A percentile compares a stretch with the other conserved stretches of the same genome.
Conservation (phyloP, 1,140 invertebrate species). For the Ectropis grisescens region DNA sequence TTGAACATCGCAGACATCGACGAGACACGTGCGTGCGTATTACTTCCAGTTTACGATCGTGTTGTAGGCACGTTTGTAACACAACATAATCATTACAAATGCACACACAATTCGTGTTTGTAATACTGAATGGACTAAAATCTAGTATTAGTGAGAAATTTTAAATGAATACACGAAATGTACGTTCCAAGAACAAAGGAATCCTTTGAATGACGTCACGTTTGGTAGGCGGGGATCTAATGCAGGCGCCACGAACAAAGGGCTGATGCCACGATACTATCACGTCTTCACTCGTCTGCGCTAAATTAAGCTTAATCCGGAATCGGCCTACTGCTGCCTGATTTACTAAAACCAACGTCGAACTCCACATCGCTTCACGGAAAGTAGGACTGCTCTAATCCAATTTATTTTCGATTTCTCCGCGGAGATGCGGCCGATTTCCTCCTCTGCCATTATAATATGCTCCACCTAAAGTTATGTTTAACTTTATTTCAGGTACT, state of each 20-base stretch:
- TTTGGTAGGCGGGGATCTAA: constrained; percentile 1
- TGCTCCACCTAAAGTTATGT: not conserved
- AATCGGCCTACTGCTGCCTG: not conserved
- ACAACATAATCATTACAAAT: constrained; percentile 7
- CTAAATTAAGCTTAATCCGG: constrained; percentile 16
- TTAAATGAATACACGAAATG: no score
- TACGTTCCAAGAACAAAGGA: no score
- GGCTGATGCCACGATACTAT: constrained; percentile 11
- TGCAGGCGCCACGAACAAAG: constrained; percentile 12
- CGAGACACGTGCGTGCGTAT: constrained; percentile 10
- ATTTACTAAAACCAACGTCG: no score
- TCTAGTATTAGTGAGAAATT: no score
- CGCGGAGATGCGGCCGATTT: no score
- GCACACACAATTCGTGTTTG: no score
- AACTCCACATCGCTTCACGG: no score
- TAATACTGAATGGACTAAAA: no score
- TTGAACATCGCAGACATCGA: constrained; percentile 4
- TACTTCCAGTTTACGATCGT: constrained; percentile 7
- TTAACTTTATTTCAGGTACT: constrained; percentile 15
- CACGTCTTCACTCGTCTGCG: constrained; percentile 10
- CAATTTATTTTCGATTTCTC: no score
- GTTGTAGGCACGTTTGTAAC: constrained; percentile 7
- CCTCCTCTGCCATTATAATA: no score
- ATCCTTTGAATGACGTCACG: no score
- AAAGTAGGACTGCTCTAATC: no score